These are phyloP conservation scores for Danaus chrysippus DNA, from an alignment of 2,888 invertebrate species.

Conservation along the genomic window DNA sequence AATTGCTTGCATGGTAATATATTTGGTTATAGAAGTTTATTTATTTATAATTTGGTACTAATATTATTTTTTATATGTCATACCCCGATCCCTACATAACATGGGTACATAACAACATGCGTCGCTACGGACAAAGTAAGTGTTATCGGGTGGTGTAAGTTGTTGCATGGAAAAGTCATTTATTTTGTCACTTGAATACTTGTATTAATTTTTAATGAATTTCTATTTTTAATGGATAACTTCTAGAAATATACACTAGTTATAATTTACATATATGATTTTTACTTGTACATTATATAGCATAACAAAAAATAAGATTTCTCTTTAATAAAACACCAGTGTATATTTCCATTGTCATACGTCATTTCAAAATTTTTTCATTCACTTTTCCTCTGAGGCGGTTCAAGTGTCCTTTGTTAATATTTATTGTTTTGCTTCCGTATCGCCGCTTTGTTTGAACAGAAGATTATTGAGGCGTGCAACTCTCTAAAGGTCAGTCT, in stretches of 20 bases:
- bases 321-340: neutral
- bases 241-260: neutral
- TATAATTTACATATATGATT: neutral
- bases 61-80: slow-evolving; percentile 76
- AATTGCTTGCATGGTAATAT: slow-evolving; percentile 9
- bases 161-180: slow-evolving; percentile 54
- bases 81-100: slow-evolving; percentile 68
- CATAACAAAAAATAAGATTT: neutral
- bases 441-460: slow-evolving; percentile 70
- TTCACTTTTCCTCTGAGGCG: slow-evolving; percentile 31
- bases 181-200: slow-evolving; percentile 4
- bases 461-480: slow-evolving; percentile 97
- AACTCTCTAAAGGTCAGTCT: slow-evolving; percentile 91
- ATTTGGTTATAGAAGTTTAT: slow-evolving; percentile 15
- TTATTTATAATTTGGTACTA: slow-evolving; percentile 52
- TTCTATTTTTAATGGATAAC: neutral
- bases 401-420: slow-evolving; percentile 48
- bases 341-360: neutral
- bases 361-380: slow-evolving; percentile 11
- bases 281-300: neutral
- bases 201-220: slow-evolving; percentile 6
- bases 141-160: slow-evolving; percentile 48
- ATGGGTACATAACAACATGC: slow-evolving; percentile 65
- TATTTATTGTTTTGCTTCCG: slow-evolving; percentile 66
- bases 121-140: slow-evolving; percentile 67